phyloP scores from a whole-genome alignment of 2,113 vertebrate species.

The cattle (Bos taurus) region ARS-UCD2.0 NC_037339.1:51439501-51440000 shows the following conservation, averaged over 20 bases:
- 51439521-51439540: neutral
- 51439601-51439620: neutral
- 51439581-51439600: neutral
- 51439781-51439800: neutral
- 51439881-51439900: neutral
- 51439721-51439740: constrained; percentile 14
- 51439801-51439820: neutral
- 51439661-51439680: neutral
- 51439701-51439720: neutral
- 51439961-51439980: neutral
- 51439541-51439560: neutral
- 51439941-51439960: neutral
- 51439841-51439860: neutral
- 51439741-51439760: neutral
- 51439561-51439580: neutral
- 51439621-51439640: neutral
- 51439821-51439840: neutral
- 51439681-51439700: neutral
- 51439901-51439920: neutral
- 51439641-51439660: neutral
- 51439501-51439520: neutral
- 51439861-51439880: neutral
- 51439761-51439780: neutral
- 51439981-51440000: neutral
- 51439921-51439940: neutral